Base-by-base conservation (phyloP, 64 coral and sea anemone species). In the Actinia equina region DNA sequence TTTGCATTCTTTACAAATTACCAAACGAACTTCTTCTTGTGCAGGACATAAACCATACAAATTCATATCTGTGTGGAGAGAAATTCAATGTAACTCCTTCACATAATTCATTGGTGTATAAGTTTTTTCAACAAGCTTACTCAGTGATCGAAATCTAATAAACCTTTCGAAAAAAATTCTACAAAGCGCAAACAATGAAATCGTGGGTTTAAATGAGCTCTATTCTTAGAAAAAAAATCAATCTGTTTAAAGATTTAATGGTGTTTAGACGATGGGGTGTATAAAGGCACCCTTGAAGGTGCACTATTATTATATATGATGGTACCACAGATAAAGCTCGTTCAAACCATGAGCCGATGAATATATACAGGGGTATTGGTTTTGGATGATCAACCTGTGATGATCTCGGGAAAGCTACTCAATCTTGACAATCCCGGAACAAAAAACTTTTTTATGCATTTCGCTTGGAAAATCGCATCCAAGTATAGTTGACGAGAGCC, bases 31-130 rank as follows among this genome's bases (percentile, higher is more conserved):
- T 23, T 98, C 90, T 69, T 98, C 96, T 41, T 93, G 93, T 17
- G 91, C 96, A 25, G 96, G 96, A 63, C 96, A 98, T 19, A 92
- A 77, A 45, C 96, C 96, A 70, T 89, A 98, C 82, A 98, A 81
- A 70, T 86, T 89, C 96, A 98, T 98, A 87, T 98, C 96, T 98
- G 54, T 76, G 90, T 85, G 64, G 80, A 98, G 88, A 93, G 67
- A 83, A 44, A 61, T 60, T 60, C 23, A 85, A 26, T 43, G 17
- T 81, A 44, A 81, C 78, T 81, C 52, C 27, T 81, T 49, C 25
- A 81, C 44, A 52, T 74, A 27, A 37, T 74, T 74, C 1, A 74
- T 74, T 25, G 11, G 20, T 41, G 69, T 74, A 1, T 74, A 49
- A 27, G n/a, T 74, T 30, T 74, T 74, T 74, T 74, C 20, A 7